Evolutionary conservation across 2,888 invertebrate species (phyloP), one percentile per base, ranked within the genome.

Genomic region (Lasioglossum vierecki): DNA sequence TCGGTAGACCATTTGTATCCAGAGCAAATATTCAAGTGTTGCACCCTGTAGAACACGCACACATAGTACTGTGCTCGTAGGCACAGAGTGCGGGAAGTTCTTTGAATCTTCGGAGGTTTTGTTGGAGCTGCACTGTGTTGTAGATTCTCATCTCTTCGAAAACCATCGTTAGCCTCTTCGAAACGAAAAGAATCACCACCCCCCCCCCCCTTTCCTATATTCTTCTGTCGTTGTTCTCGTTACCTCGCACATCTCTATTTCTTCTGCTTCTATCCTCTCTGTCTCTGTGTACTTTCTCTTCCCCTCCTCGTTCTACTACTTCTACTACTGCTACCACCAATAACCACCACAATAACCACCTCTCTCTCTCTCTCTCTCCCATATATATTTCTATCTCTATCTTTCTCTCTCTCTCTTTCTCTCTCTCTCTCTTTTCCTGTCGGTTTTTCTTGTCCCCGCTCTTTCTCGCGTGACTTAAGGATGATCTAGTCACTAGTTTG

Each of bases 401-500:
- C 63, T 63, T 35, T 63, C 30, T 71, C 18, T 76, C 18, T 76
- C 30, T 79, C 41, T 68, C 53, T 74, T 72, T 30, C 30, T 30
- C 30, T 30, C 30, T 30, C 30, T 30, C 30, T 22, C 26, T 26
- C 35, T 18, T 46, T 63, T 30, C 30, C 41, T 63, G 71, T 63
- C 41, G 73, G 26, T 68, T 46, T 79, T 66, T 74, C 63, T 60
- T 63, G 49, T 73, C 73, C 68, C 80, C 72, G 68, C 26, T 77
- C 76, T 88, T 83, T 86, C 87, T 83, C 79, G 83, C 86, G 88
- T 84, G 86, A 91, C 91, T 91, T 91, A 91, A 91, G 78, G 26
- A 86, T 89, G 86, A 91, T 91, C 91, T 91, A 91, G 91, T 91
- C 91, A 91, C 85, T 91, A 91, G 91, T 89, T 89, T 87, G 76